These are phyloP conservation scores for Aphidius gifuensis DNA, from an alignment of 1,140 invertebrate species.

Conservation along the genomic window DNA sequence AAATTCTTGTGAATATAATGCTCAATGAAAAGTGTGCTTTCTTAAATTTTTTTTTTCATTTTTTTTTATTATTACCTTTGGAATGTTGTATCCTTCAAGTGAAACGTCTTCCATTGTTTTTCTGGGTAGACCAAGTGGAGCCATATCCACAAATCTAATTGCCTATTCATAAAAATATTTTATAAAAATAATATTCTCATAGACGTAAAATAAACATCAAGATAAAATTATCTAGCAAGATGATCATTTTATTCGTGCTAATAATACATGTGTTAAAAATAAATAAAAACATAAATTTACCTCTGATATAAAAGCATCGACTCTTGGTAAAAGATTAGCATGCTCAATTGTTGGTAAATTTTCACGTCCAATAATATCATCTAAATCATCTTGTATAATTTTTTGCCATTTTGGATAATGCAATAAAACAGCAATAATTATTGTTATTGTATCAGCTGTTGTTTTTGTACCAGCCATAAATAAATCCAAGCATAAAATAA, in stretches of 20 bases:
- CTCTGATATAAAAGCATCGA: slow-evolving; percentile 51
- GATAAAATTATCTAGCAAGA: too few relatives aligned
- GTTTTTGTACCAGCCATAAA: slow-evolving; percentile 71
- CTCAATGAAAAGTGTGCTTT: slow-evolving; percentile 1
- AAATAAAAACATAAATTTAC: slow-evolving; percentile 37
- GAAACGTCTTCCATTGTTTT: slow-evolving; percentile 56
- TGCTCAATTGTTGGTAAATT: slow-evolving; percentile 61
- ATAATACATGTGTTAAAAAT: too few relatives aligned
- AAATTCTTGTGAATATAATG: slow-evolving; percentile 5
- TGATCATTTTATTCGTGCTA: too few relatives aligned
- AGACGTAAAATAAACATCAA: too few relatives aligned
- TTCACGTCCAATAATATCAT: slow-evolving; percentile 60
- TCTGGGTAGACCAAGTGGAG: slow-evolving; percentile 64
- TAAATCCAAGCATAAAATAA: slow-evolving; percentile 66
- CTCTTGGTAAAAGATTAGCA: slow-evolving; percentile 42
- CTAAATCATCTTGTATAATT: slow-evolving; percentile 67
- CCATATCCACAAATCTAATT: slow-evolving; percentile 59
- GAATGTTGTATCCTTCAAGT: slow-evolving; percentile 63
- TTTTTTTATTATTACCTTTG: slow-evolving; percentile 55
- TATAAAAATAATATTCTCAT: too few relatives aligned
- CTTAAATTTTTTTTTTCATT: slow-evolving; percentile 8
- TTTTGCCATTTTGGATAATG: slow-evolving; percentile 65
- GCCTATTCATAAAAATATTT: slow-evolving; percentile 49
- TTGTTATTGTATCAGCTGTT: slow-evolving; percentile 63
- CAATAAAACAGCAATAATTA: slow-evolving; percentile 64